Evolutionary conservation across 2,113 vertebrate genomes (phyloP).

Genomic region (Parus major): DNA sequence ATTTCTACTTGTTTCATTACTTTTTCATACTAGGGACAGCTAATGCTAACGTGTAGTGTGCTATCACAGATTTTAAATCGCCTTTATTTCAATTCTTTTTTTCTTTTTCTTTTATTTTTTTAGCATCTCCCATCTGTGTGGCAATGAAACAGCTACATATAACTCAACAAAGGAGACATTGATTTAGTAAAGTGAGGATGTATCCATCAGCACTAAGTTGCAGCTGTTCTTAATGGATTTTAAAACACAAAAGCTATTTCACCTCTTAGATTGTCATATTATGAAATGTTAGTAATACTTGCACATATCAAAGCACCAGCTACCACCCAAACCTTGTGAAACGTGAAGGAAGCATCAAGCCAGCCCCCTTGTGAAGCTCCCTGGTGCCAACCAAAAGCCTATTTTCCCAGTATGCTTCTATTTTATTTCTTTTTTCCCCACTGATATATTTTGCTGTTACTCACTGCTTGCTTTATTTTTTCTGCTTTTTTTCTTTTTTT

Average conservation of each 20-base stretch:
- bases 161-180: neutral
- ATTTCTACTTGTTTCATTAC: neutral
- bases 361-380: neutral
- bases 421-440: fast-evolving
- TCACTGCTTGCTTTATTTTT: neutral
- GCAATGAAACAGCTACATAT: neutral
- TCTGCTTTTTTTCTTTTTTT: neutral
- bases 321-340: neutral
- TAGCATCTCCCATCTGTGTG: neutral
- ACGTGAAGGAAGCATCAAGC: neutral
- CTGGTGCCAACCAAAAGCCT: fast-evolving
- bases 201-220: neutral
- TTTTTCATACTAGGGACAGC: neutral
- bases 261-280: slow-evolving; percentile 32
- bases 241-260: slow-evolving; percentile 31
- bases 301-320: neutral
- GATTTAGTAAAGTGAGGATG: slow-evolving; percentile 17
- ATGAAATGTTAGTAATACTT: slow-evolving; percentile 23
- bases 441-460: neutral
- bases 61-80: neutral
- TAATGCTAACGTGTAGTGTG: neutral
- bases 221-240: slow-evolving; percentile 28
- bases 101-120: neutral
- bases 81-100: neutral
- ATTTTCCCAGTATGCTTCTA: fast-evolving